Evolutionary conservation across 1,140 invertebrate species (phyloP).

Genomic region (Nasonia giraulti): DNA sequence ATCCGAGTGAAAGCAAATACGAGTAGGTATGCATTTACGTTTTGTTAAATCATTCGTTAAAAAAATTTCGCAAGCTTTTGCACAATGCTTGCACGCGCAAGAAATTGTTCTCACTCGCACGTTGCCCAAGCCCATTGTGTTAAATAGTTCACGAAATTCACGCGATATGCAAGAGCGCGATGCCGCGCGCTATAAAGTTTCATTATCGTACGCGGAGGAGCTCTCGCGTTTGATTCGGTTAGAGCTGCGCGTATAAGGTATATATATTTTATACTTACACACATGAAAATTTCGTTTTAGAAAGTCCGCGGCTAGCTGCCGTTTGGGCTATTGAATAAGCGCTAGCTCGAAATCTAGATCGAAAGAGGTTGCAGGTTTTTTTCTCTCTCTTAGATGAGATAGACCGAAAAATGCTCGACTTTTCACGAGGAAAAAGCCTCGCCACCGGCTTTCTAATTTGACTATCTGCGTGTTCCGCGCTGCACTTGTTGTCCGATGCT

Average conservation of each 20-base stretch:
- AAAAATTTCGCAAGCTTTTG: conserved; percentile 28
- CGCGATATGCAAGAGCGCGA: not conserved
- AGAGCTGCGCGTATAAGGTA: not conserved
- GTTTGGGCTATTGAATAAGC: conserved; percentile 33
- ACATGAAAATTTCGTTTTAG: conserved; percentile 40
- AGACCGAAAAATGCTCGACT: not conserved
- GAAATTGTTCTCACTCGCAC: conserved; percentile 35
- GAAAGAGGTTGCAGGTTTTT: not conserved
- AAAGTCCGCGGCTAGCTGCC: conserved; percentile 16
- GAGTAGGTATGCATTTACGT: not conserved
- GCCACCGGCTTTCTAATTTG: not conserved
- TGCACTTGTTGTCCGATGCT: not conserved
- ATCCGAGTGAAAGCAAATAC: not conserved
- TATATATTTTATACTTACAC: too few species aligned
- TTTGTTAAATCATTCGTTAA: conserved; percentile 31
- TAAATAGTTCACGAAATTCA: conserved; percentile 39
- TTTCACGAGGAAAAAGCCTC: not conserved
- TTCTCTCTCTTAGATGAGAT: too few species aligned
- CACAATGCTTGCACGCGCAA: conserved; percentile 19
- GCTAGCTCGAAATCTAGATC: conserved; percentile 34
- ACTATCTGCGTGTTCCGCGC: not conserved
- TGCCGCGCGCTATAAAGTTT: not conserved
- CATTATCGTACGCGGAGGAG: conserved; percentile 30
- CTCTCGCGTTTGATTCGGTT: conserved; percentile 11
- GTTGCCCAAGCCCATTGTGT: conserved; percentile 29